Base-by-base conservation (phyloP, 2,797 vertebrate species). In the Melanotaenia nigrans region DNA sequence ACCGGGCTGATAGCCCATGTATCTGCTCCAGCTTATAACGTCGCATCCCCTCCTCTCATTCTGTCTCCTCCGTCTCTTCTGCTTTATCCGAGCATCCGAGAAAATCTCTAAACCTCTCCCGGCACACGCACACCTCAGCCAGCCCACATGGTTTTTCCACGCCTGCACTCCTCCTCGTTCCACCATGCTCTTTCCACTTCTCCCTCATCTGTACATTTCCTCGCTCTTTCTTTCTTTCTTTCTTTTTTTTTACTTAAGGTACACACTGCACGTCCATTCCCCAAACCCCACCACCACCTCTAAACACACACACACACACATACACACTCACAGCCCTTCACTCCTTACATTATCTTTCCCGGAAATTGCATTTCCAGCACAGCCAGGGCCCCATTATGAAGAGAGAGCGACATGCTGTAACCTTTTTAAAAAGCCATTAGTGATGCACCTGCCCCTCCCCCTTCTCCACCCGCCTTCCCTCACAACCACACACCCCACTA, bases 401-500 rank as follows among this genome's bases (percentile, higher is more conserved):
- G 92, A 93, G 89, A 90, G 90, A 93, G 92, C 89, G 88, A 94
- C 93, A 93, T 93, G 93, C 92, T 93, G 93, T 94, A 94, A 95
- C 92, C 93, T 94, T 94, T 95, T 95, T 94, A 95, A 94, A 94
- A 95, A 95, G 90, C 92, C 93, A 94, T 95, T 95, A 94, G 93
- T 89, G 92, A 92, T 94, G 89, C 90, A 90, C 91, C 90, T 92
- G 93, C 83, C 93, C 93, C 54, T 59, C 88, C 90, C 85, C 83
- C 73, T 12, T 16, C 14, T 0, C 65, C 14, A 20, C 33, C 33
- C 47, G 42, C 20, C 72, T 54, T 60, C 60, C 61, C 30, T 58
- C 64, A 47, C 55, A 68, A 62, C 63, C 80, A 77, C 59, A 78
- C 69, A 30, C 81, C 82, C 65, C 35, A 65, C 56, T 59, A 72